These are phyloP conservation scores for Thymallus thymallus DNA, from an alignment of 2,113 vertebrate species.

Conservation along the genomic window DNA sequence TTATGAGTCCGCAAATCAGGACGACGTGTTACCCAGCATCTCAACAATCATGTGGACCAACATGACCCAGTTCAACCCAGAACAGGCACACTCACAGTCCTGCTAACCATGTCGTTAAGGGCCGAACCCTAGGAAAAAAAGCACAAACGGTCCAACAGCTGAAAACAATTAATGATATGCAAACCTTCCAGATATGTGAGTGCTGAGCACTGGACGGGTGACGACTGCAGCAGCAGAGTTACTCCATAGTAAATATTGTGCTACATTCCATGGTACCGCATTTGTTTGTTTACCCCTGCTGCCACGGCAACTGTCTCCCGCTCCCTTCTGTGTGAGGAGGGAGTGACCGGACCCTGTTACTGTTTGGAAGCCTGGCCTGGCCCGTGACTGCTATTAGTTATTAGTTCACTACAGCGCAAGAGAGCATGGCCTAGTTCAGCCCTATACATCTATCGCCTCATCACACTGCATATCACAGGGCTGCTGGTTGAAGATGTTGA, in stretches of 20 bases:
- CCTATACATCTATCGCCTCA: no score
- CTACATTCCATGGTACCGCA: slow-evolving; percentile 64
- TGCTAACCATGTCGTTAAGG: slow-evolving; percentile 1
- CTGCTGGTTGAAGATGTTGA: no score
- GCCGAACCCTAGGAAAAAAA: slow-evolving; percentile 17
- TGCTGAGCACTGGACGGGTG: not conserved
- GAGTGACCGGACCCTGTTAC: slow-evolving; percentile 12
- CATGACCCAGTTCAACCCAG: no score
- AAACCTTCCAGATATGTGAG: slow-evolving; percentile 11
- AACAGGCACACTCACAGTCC: no score
- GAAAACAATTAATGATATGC: slow-evolving; percentile 31
- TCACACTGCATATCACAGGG: no score
- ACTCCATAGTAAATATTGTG: slow-evolving; percentile 59
- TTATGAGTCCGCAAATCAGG: no score
- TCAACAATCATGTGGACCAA: no score
- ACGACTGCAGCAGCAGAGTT: slow-evolving; percentile 68
- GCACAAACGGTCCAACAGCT: slow-evolving; percentile 24
- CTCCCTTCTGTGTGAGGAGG: slow-evolving; percentile 23
- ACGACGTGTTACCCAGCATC: no score
- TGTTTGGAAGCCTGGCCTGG: not conserved
- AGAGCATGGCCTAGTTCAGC: not conserved
- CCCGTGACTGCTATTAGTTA: not conserved
- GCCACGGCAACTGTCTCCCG: slow-evolving; percentile 38
- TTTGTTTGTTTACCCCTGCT: slow-evolving; percentile 52
- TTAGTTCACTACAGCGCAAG: not conserved